Conservation (phyloP, 2,888 invertebrate genomes). For the Nomada flava region DNA sequence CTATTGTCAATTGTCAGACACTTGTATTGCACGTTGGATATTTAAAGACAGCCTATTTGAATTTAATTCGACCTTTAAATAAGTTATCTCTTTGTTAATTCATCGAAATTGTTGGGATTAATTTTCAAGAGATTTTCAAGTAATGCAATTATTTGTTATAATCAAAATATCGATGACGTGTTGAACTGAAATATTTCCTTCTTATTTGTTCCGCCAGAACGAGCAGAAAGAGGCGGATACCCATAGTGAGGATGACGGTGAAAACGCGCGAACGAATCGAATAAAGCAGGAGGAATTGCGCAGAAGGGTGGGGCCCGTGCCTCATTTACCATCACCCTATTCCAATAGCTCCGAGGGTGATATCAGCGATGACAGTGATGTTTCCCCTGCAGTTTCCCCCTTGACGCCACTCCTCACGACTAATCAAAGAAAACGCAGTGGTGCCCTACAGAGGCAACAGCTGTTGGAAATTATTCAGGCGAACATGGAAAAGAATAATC, state of each 20-base stretch:
- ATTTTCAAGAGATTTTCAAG: background rate
- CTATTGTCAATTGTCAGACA: too few relatives aligned
- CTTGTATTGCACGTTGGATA: too few relatives aligned
- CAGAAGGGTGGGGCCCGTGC: slow-evolving; percentile 80
- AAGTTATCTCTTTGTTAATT: too few relatives aligned
- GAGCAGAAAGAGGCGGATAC: slow-evolving; percentile 84
- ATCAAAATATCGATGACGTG: background rate
- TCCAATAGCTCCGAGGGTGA: slow-evolving; percentile 82
- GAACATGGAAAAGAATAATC: slow-evolving; percentile 95
- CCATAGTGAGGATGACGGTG: slow-evolving; percentile 82
- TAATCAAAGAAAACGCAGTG: slow-evolving; percentile 87
- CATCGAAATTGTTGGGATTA: too few relatives aligned
- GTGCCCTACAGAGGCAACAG: slow-evolving; percentile 92
- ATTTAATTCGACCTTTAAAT: too few relatives aligned
- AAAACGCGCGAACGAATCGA: slow-evolving; percentile 77
- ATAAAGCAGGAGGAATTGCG: slow-evolving; percentile 82
- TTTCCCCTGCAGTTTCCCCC: slow-evolving; percentile 79
- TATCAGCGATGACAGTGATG: slow-evolving; percentile 81
- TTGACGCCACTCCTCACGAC: slow-evolving; percentile 84
- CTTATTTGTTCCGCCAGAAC: slow-evolving; percentile 36
- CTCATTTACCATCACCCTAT: slow-evolving; percentile 81
- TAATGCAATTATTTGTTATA: background rate
- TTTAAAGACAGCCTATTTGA: too few relatives aligned
- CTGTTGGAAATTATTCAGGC: slow-evolving; percentile 94
- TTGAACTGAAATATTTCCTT: background rate